Base-by-base conservation (phyloP, 2,888 invertebrate genomes). In the Ichneumoninae sp. region DNA sequence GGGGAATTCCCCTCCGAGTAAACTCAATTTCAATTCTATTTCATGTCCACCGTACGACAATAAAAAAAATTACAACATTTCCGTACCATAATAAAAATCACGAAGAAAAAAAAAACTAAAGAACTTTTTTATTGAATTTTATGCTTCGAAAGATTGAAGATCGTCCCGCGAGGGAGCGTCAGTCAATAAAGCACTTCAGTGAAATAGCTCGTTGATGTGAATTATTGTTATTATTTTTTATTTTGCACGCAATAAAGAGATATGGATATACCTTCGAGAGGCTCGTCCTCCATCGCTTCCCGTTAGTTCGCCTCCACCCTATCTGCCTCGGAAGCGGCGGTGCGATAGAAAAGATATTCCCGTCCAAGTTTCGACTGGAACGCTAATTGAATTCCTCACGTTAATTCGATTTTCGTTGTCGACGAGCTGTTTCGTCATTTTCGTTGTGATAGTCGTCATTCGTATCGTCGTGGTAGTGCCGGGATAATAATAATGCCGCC, bases 361-460 rank as follows among this genome's bases (percentile, higher is more conserved):
- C 72, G 77, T 77, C 65, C 66, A 60, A 66, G 69, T 81, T 81
- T 81, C 74, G 78, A 69, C 72, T 74, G 62, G 62, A 77, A 66
- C 81, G 82, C 80, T 88, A 88, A 89, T 89, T 87, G 86, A 89
- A 89, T 88, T 88, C 79, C 81, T 65, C 83, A 86, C 79, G 82
- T 87, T 88, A 87, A 87, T 89, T 82, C 82, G 81, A 82, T 87
- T 87, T 86, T 72, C 81, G 81, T 85, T 72, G 85, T 83, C 87
- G 85, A 85, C 83, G 84, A 30, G 62, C 79, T 84, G 87, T 84
- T 79, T 80, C 76, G 62, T 81, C 54, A 69, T 71, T 74, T 77
- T 86, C 83, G 88, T 83, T 71, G 65, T 66, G 85, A 82, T 85
- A 72, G 70, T 84, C 30, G 62, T 66, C 77, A 78, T 70, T 81